Percentiles rank a stretch among this genome's conserved stretches.
These are phyloP conservation scores for Zaprionus africanus DNA, from an alignment of 1,140 invertebrate species.

Conservation along the genomic window DNA sequence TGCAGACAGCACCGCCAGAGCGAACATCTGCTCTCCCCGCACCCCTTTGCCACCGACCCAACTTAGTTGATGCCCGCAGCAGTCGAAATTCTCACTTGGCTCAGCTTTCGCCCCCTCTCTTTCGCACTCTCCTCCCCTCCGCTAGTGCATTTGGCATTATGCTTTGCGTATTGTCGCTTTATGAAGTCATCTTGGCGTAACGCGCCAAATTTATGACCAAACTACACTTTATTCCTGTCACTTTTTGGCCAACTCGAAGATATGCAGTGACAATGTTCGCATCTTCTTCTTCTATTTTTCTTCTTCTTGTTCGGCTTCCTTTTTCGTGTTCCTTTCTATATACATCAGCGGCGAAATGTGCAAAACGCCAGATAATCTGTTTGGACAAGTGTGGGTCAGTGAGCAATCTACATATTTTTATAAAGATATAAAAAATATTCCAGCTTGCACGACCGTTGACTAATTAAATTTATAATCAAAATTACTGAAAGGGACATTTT, in stretches of 20 bases:
- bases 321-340: slow-evolving; percentile 4
- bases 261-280: slow-evolving; percentile 59
- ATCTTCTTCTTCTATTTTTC: slow-evolving; percentile 6
- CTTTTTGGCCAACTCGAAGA: slow-evolving; percentile 70
- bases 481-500: background rate
- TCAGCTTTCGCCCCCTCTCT: background rate
- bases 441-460: background rate
- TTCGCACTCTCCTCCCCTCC: background rate
- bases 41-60: no score
- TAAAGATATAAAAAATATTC: no score
- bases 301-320: background rate
- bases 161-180: slow-evolving; percentile 81
- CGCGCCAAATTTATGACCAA: slow-evolving; percentile 82
- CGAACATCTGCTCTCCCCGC: slow-evolving; percentile 18
- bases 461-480: background rate
- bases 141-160: slow-evolving; percentile 73
- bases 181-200: slow-evolving; percentile 82
- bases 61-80: background rate
- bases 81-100: background rate
- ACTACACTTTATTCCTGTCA: slow-evolving; percentile 82
- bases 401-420: background rate
- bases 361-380: slow-evolving; percentile 44
- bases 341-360: slow-evolving; percentile 27
- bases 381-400: slow-evolving; percentile 42
- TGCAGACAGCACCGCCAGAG: slow-evolving; percentile 20